A percentile compares a stretch with the other conserved stretches of the same genome.
phyloP scores from a whole-genome alignment of 1,140 invertebrate species.

The Sarcophaga peregrina region DNA sequence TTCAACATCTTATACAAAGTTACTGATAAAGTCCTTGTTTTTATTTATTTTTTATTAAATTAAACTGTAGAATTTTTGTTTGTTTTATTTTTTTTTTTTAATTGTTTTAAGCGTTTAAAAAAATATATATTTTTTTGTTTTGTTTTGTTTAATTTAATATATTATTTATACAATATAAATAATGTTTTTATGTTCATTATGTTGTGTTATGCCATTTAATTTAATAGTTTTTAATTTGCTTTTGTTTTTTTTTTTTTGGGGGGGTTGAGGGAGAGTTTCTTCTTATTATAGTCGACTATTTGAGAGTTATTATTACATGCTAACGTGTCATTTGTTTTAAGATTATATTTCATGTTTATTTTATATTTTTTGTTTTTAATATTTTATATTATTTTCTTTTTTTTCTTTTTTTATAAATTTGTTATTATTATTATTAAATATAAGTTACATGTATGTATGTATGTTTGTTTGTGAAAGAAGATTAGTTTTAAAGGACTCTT shows the following conservation, averaged over 20 bases:
- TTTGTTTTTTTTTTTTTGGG: too few relatives aligned
- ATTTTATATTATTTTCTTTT: background rate
- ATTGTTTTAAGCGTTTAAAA: slow-evolving; percentile 38
- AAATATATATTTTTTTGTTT: slow-evolving; percentile 42
- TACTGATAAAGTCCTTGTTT: slow-evolving; percentile 25
- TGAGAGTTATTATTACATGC: background rate
- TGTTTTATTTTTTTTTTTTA: slow-evolving; percentile 7
- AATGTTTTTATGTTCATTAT: too few relatives aligned
- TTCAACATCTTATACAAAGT: slow-evolving; percentile 13
- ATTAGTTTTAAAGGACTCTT: slow-evolving; percentile 23
- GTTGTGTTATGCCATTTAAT: too few relatives aligned
- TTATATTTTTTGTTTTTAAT: background rate
- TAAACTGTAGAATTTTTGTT: too few relatives aligned
- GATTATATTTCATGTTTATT: too few relatives aligned
- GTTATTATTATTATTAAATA: slow-evolving; percentile 25
- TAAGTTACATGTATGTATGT: background rate
- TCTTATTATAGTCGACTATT: background rate
- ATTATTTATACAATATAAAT: too few relatives aligned
- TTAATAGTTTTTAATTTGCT: too few relatives aligned
- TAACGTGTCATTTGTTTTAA: too few relatives aligned
- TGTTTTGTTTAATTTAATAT: background rate
- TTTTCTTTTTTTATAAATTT: slow-evolving; percentile 5
- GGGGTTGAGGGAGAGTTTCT: background rate
- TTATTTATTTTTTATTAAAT: background rate
- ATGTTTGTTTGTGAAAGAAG: background rate